A percentile compares a stretch with the other conserved stretches of the same genome.
Evolutionary conservation across 2,113 vertebrate genomes (phyloP).

Genomic region (Dunckerocampus dactyliophorus): DNA sequence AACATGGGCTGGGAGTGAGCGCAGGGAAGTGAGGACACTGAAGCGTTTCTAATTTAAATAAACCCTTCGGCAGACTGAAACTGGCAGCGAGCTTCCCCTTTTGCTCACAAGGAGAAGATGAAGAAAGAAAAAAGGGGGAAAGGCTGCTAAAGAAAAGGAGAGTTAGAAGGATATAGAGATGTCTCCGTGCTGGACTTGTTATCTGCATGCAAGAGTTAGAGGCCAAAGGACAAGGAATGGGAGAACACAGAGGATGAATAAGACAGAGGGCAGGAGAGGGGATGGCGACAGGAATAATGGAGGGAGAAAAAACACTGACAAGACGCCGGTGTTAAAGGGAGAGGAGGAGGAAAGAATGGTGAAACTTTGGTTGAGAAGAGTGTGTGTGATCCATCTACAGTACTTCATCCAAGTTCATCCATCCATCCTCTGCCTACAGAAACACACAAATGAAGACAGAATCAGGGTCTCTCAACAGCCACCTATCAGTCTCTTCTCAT

Average conservation of each 20-base stretch:
- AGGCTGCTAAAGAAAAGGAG: slow-evolving; percentile 57
- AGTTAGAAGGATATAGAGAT: slow-evolving; percentile 70
- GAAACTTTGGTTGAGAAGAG: slow-evolving; percentile 57
- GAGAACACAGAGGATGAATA: slow-evolving; percentile 53
- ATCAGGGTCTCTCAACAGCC: slow-evolving; percentile 44
- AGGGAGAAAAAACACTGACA: slow-evolving; percentile 54
- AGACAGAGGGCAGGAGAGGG: slow-evolving; percentile 47
- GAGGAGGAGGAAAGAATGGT: slow-evolving; percentile 50
- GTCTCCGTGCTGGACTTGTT: slow-evolving; percentile 68
- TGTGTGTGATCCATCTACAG: slow-evolving; percentile 44
- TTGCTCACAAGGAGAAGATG: slow-evolving; percentile 63
- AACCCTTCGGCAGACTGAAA: slow-evolving; percentile 79
- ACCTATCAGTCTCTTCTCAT: slow-evolving; percentile 61
- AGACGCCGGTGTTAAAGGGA: slow-evolving; percentile 45
- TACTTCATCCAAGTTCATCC: no score
- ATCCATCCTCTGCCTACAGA: slow-evolving; percentile 20
- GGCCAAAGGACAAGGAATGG: slow-evolving; percentile 46
- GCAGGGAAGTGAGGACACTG: slow-evolving; percentile 62
- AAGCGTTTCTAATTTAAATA: slow-evolving; percentile 82
- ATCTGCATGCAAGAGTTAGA: slow-evolving; percentile 61
- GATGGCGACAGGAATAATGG: slow-evolving; percentile 57
- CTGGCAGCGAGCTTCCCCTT: slow-evolving; percentile 78
- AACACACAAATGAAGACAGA: slow-evolving; percentile 21
- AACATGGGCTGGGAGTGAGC: slow-evolving; percentile 19
- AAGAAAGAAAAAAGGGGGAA: slow-evolving; percentile 47